Evolutionary conservation across 30 jellyfish, hydroid and myxozoan genomes (phyloP).

Genomic region (Rhopilema esculentum): DNA sequence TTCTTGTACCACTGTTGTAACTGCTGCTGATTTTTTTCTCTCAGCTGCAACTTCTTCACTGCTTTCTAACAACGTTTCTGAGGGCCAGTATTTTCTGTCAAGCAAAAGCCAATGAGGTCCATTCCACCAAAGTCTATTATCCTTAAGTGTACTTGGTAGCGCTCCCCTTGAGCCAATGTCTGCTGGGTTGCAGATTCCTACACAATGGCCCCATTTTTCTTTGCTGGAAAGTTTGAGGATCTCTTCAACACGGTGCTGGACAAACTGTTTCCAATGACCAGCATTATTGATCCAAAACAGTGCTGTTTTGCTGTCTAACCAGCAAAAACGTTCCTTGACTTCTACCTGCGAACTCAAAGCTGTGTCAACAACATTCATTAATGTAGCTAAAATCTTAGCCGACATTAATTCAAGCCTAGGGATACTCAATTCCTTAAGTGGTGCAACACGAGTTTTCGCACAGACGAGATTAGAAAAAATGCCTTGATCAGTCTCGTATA

Average conservation of each 20-base stretch:
- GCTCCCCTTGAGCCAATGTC: slow-evolving; percentile 52
- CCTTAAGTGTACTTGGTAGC: not conserved
- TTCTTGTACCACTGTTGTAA: not conserved
- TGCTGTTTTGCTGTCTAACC: slow-evolving; percentile 64
- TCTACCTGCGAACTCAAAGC: slow-evolving; percentile 14
- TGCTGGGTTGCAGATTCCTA: slow-evolving; percentile 21
- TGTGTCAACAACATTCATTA: slow-evolving; percentile 9
- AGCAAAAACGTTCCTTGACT: no score
- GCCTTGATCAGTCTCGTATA: slow-evolving; percentile 10
- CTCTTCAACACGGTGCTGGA: slow-evolving; percentile 36
- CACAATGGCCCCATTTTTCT: slow-evolving; percentile 46
- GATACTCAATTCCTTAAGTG: slow-evolving; percentile 7
- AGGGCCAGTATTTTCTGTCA: slow-evolving; percentile 13
- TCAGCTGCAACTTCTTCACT: not conserved
- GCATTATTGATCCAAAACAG: slow-evolving; percentile 31
- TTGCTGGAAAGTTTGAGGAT: slow-evolving; percentile 8
- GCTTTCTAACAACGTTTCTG: not conserved
- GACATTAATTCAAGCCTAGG: slow-evolving; percentile 39
- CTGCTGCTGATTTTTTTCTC: not conserved
- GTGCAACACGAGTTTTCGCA: slow-evolving; percentile 24
- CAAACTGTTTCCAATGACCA: slow-evolving; percentile 57
- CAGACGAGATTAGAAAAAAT: slow-evolving; percentile 24
- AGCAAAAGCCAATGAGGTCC: slow-evolving; percentile 34
- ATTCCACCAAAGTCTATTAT: slow-evolving; percentile 49
- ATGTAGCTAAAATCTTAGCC: slow-evolving; percentile 24